phyloP scores from a whole-genome alignment of 37 sponge, comb jelly and placozoan genomes.

The Cladorhizidae sp. region DNA sequence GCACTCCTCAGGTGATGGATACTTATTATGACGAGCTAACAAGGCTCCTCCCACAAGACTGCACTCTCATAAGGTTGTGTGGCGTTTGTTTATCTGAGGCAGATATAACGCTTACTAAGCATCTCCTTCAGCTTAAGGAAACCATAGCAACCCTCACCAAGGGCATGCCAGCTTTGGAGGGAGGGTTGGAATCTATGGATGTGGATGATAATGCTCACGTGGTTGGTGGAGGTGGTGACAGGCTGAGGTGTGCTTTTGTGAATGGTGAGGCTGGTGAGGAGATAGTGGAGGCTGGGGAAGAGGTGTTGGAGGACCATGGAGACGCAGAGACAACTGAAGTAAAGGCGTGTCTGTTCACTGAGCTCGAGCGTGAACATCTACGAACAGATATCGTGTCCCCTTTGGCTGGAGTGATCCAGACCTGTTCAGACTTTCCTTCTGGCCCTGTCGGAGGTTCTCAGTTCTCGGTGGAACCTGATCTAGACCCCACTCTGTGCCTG shows the following conservation, averaged over 20 bases:
- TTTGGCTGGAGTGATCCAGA: too few relatives aligned
- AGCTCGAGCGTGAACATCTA: too few relatives aligned
- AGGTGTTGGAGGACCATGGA: background rate
- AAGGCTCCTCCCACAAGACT: background rate
- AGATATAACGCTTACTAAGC: background rate
- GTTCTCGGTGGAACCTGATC: background rate
- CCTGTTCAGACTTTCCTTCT: background rate
- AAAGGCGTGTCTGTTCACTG: background rate
- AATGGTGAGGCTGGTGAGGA: background rate
- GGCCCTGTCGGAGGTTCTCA: background rate
- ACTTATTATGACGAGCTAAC: background rate
- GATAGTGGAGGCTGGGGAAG: slow-evolving; percentile 2
- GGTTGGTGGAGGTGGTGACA: background rate
- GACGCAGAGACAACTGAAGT: background rate
- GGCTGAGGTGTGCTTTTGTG: background rate
- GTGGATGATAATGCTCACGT: background rate
- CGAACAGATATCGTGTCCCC: too few relatives aligned
- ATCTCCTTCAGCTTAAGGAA: background rate
- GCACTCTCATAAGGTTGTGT: background rate
- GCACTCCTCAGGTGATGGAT: background rate
- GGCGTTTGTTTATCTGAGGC: background rate
- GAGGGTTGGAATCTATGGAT: background rate
- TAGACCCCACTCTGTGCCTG: background rate
- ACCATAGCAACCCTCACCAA: background rate
- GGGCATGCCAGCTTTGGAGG: background rate